Conservation (phyloP, 2,888 invertebrate genomes). For the Sisyra nigra region DNA sequence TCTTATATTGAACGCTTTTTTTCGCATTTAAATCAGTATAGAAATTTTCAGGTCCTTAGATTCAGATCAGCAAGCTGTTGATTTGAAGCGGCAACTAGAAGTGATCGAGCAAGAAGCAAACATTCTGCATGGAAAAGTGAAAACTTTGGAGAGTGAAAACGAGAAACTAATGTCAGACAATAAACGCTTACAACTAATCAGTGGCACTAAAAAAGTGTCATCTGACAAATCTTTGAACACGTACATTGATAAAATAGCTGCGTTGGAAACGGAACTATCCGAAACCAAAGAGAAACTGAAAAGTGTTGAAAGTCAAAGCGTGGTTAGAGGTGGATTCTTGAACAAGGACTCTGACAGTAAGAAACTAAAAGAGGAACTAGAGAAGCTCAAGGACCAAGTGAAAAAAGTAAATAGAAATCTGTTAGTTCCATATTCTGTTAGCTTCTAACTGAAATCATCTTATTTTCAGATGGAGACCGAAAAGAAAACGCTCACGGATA, state of each 20-base stretch:
- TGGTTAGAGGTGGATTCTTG: slow-evolving; percentile 31
- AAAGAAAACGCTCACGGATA: slow-evolving; percentile 43
- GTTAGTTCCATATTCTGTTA: no score
- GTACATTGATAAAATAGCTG: slow-evolving; percentile 40
- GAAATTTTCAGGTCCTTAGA: slow-evolving; percentile 36
- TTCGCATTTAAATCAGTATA: not conserved
- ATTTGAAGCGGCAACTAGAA: slow-evolving; percentile 57
- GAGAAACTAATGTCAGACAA: slow-evolving; percentile 60
- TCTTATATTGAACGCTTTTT: no score
- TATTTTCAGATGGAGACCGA: slow-evolving; percentile 40
- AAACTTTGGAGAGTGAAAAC: slow-evolving; percentile 55
- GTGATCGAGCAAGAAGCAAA: slow-evolving; percentile 62
- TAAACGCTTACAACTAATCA: slow-evolving; percentile 46
- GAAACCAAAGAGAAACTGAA: slow-evolving; percentile 40
- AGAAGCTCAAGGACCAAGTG: slow-evolving; percentile 36
- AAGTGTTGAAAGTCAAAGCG: slow-evolving; percentile 19
- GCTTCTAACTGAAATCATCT: slow-evolving; percentile 5
- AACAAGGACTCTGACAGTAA: slow-evolving; percentile 31
- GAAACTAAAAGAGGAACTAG: slow-evolving; percentile 32
- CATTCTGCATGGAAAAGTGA: slow-evolving; percentile 48
- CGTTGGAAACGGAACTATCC: slow-evolving; percentile 44
- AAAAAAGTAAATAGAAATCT: slow-evolving; percentile 23
- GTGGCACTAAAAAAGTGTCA: slow-evolving; percentile 35
- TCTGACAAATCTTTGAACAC: slow-evolving; percentile 38
- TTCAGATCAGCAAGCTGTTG: slow-evolving; percentile 45